phyloP scores from a whole-genome alignment of 2,888 invertebrate species.

The Lingula anatina region DNA sequence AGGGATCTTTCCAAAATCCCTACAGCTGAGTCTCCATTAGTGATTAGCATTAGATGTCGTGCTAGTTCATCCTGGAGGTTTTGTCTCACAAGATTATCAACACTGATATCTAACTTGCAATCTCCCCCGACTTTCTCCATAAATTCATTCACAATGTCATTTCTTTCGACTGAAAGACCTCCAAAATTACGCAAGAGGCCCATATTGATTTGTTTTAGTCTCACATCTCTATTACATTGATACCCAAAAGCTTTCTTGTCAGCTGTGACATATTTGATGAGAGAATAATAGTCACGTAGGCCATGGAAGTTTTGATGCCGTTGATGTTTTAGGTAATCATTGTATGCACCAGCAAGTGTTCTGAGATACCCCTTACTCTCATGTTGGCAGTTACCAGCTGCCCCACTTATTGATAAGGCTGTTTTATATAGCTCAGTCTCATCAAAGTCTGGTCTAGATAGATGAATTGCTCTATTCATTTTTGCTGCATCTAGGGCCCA shows the following conservation, averaged over 20 bases:
- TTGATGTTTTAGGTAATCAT: constrained; percentile 2
- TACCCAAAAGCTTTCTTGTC: no score
- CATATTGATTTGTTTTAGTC: background rate
- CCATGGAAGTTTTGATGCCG: constrained; percentile 8
- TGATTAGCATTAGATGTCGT: constrained; percentile 11
- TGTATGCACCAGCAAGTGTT: constrained; percentile 6
- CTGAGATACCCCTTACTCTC: background rate
- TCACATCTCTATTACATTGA: background rate
- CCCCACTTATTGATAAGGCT: constrained; percentile 12
- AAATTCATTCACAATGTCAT: background rate
- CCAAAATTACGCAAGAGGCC: constrained; percentile 11
- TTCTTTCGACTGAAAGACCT: constrained; percentile 1
- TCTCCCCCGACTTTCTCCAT: background rate
- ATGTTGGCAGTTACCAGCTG: background rate
- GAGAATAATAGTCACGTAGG: constrained; percentile 12
- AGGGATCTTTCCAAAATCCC: constrained; percentile 7
- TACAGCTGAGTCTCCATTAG: constrained; percentile 8
- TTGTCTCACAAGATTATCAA: constrained; percentile 4
- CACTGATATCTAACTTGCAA: background rate
- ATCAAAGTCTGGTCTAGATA: constrained; percentile 28
- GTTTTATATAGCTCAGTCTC: constrained; percentile 21
- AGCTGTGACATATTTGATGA: constrained; percentile 9
- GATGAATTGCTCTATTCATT: constrained; percentile 34
- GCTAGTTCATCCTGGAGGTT: constrained; percentile 7
- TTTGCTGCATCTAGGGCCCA: constrained; percentile 36